A percentile compares a stretch with the other conserved stretches of the same genome.
Conservation (phyloP, 2,113 vertebrate species). For the Paraplagusia blochii region DNA sequence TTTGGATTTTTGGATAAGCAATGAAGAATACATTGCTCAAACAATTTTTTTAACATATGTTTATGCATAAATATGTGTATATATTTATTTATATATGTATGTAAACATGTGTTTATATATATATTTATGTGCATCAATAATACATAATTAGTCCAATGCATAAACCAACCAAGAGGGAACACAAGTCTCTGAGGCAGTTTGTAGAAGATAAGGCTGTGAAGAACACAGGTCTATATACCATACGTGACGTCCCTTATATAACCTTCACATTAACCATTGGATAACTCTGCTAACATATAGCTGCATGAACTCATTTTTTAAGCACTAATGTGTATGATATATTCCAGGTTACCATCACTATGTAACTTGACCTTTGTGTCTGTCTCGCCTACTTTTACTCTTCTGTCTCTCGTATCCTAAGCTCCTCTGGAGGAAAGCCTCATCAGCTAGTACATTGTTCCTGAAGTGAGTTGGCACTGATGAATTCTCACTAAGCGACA, state of each 20-base stretch:
- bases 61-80: too few relatives aligned
- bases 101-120: too few relatives aligned
- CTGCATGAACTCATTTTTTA: slow-evolving; percentile 76
- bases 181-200: slow-evolving; percentile 12
- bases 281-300: slow-evolving; percentile 70
- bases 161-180: background rate
- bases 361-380: slow-evolving; percentile 40
- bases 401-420: slow-evolving; percentile 58
- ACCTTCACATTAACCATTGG: slow-evolving; percentile 64
- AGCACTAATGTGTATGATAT: slow-evolving; percentile 63
- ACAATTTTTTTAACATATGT: too few relatives aligned
- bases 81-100: too few relatives aligned
- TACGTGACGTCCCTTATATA: slow-evolving; percentile 59
- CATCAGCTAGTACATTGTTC: slow-evolving; percentile 65
- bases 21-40: too few relatives aligned
- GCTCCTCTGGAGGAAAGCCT: slow-evolving; percentile 65
- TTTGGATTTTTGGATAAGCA: too few relatives aligned
- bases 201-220: slow-evolving; percentile 28
- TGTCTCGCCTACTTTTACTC: slow-evolving; percentile 39
- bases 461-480: slow-evolving; percentile 61
- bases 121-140: too few relatives aligned
- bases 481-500: slow-evolving; percentile 44
- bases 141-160: too few relatives aligned
- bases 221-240: slow-evolving; percentile 52
- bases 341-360: slow-evolving; percentile 66